Evolutionary conservation across 2,888 invertebrate species (phyloP), one percentile per base, ranked within the genome.

Genomic region (Synergus japonicus): DNA sequence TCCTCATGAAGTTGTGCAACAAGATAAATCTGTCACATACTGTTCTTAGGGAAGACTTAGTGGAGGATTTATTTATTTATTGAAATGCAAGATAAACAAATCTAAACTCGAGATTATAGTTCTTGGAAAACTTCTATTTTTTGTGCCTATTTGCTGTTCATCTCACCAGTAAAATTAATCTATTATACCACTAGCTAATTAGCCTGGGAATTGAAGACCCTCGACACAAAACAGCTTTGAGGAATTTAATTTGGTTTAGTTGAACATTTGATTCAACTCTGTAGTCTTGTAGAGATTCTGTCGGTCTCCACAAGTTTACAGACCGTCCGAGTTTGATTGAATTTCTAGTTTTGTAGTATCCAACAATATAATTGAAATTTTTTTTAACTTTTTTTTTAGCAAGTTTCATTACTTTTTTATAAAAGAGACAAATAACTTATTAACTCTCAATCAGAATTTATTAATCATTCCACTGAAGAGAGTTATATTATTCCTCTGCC

Each of bases 251-350:
- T 67, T 46, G 44, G 46, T 46, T 22, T 29, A 46, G 44, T 46
- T 46, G 43, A 67, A 46, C 46, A 67, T 67, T 67, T 7, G 37
- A 5, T 37, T 37, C 37, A 37, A 37, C 37, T 37, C 37, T 37
- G 5, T 37, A 37, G 41, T 41, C 41, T 4, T 15, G 41, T n/a
- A n/a, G n/a, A 65, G 15, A 29, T 15, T 13, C 29, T 22, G 18
- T 44, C 18, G 46, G 12, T 67, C 3, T 46, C 13, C 29, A 22
- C 67, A 67, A 67, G 46, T 67, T 67, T 22, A 46, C 43, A 13
- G 18, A 46, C 43, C 46, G 46, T 46, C 13, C 67, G 46, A 67
- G 44, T 67, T 66, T 67, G 22, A 67, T 22, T 18, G 18, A 29
- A 46, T 66, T 43, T 66, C n/a, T 18, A 65, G 44, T 46, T 46